phyloP scores from a whole-genome alignment of 2,113 vertebrate species.

The Vicugna pacos region DNA sequence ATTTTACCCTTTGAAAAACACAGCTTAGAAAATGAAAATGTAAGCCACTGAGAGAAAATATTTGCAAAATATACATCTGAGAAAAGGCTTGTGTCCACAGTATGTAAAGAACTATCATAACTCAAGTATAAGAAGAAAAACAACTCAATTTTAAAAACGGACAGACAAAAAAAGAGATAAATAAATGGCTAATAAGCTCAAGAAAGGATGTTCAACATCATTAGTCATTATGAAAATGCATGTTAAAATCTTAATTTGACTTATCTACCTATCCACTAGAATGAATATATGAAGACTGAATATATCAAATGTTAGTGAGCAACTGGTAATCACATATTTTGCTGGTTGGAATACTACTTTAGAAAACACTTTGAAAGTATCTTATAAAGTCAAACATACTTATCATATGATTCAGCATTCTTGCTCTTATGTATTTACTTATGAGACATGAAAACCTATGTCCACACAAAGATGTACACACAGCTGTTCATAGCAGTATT shows the following conservation, averaged over 20 bases:
- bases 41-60: neutral
- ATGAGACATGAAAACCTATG: neutral
- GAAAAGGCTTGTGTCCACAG: neutral
- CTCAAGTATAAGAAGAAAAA: neutral
- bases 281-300: neutral
- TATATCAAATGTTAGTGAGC: neutral
- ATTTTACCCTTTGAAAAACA: neutral
- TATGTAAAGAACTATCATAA: neutral
- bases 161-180: neutral
- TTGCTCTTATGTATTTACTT: neutral
- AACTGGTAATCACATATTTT: neutral
- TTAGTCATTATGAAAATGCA: neutral
- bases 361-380: neutral
- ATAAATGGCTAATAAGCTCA: neutral
- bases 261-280: neutral
- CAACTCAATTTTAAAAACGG: neutral
- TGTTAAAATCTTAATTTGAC: neutral
- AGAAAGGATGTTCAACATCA: neutral
- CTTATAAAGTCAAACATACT: too few relatives aligned
- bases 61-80: neutral
- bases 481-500: neutral
- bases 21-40: neutral
- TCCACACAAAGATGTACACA: neutral
- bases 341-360: neutral
- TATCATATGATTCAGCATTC: neutral